Percentiles rank a stretch among this genome's conserved stretches.
Evolutionary conservation across 2,888 invertebrate genomes (phyloP).

Genomic region (Pachydiplax longipennis): DNA sequence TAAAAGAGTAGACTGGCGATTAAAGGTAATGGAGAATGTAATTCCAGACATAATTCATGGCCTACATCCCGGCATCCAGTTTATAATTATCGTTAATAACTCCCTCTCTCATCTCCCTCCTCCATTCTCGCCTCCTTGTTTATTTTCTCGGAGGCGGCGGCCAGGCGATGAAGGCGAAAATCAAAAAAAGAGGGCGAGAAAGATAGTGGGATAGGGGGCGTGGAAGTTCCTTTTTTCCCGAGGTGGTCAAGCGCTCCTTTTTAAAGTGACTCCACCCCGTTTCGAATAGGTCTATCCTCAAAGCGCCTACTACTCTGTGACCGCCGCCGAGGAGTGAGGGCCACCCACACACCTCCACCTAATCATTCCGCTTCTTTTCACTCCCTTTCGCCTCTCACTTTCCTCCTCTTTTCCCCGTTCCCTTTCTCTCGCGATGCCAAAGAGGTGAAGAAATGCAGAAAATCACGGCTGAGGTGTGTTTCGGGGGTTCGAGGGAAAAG

Average conservation of each 20-base stretch:
- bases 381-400: neutral
- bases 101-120: neutral
- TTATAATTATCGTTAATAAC: slow-evolving; percentile 45
- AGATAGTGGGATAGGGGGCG: neutral
- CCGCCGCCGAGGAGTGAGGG: neutral
- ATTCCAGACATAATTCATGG: slow-evolving; percentile 45
- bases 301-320: neutral
- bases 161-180: slow-evolving; percentile 6
- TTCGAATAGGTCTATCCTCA: slow-evolving; percentile 8
- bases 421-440: neutral
- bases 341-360: slow-evolving; percentile 13
- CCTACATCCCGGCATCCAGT: slow-evolving; percentile 29
- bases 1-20: slow-evolving; percentile 34
- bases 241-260: slow-evolving; percentile 2
- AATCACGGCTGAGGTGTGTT: no score
- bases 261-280: neutral
- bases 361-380: neutral
- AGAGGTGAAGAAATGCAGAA: no score
- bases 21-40: slow-evolving; percentile 44
- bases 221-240: neutral
- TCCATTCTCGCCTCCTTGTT: slow-evolving; percentile 24
- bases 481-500: no score
- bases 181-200: neutral
- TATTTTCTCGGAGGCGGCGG: neutral
- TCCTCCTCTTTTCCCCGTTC: neutral